phyloP scores from a whole-genome alignment of 2,113 vertebrate species.

The Callionymus lyra region DNA sequence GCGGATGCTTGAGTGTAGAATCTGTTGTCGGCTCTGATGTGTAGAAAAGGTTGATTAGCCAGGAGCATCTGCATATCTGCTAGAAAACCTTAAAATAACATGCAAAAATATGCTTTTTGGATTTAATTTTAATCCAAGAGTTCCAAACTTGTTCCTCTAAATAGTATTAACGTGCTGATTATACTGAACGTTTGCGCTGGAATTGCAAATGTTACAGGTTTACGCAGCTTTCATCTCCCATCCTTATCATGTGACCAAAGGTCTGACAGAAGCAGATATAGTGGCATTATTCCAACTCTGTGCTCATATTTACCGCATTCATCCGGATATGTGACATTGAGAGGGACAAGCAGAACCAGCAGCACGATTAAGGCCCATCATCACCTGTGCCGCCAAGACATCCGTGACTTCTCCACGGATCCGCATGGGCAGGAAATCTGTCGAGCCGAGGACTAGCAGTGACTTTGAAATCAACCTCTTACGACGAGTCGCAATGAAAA shows the following conservation, averaged over 20 bases:
- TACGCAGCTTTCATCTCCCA: slow-evolving; percentile 66
- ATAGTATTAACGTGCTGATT: slow-evolving; percentile 65
- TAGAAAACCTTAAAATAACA: slow-evolving; percentile 42
- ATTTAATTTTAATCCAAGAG: slow-evolving; percentile 70
- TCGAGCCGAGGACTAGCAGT: slow-evolving; percentile 51
- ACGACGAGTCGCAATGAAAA: slow-evolving; percentile 41
- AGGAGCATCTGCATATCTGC: slow-evolving; percentile 27
- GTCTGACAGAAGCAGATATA: slow-evolving; percentile 66
- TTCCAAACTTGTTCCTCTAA: slow-evolving; percentile 63
- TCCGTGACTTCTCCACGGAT: slow-evolving; percentile 51
- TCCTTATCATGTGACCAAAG: slow-evolving; percentile 53
- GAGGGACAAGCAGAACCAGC: slow-evolving; percentile 67
- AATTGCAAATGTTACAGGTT: slow-evolving; percentile 39
- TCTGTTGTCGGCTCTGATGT: slow-evolving; percentile 21
- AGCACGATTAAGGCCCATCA: slow-evolving; percentile 63
- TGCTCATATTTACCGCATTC: slow-evolving; percentile 60
- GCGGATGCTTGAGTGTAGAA: too few relatives aligned
- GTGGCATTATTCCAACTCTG: slow-evolving; percentile 50
- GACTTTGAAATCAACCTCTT: slow-evolving; percentile 65
- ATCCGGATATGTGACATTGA: slow-evolving; percentile 65
- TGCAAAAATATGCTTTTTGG: slow-evolving; percentile 60
- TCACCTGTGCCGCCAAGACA: slow-evolving; percentile 65
- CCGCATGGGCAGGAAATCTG: slow-evolving; percentile 62
- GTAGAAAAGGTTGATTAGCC: slow-evolving; percentile 49
- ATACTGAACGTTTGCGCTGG: slow-evolving; percentile 44